These are phyloP conservation scores for Salvator merianae DNA, from an alignment of 2,113 vertebrate genomes.

Conservation along the genomic window DNA sequence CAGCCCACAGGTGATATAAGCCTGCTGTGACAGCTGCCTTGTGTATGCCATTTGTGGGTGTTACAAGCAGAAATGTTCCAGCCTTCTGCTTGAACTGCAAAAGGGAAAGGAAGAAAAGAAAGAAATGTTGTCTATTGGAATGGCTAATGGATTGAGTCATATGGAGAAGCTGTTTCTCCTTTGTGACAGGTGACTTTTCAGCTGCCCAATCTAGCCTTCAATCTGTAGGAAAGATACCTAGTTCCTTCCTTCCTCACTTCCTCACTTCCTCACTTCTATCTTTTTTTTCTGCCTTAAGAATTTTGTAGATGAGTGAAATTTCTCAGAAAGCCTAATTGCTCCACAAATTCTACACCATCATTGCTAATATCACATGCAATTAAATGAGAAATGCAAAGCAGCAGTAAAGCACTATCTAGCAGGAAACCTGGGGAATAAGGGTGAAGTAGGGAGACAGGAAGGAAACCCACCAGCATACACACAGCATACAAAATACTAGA, in stretches of 20 bases:
- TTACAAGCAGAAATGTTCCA: background rate
- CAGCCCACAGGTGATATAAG: no score
- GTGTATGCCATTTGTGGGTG: background rate
- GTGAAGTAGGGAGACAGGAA: background rate
- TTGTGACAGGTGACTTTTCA: background rate
- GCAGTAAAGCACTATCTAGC: background rate
- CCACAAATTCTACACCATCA: background rate
- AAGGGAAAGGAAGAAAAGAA: background rate
- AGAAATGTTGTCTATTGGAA: background rate
- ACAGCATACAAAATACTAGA: background rate
- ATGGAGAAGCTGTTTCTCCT: background rate
- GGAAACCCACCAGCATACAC: background rate
- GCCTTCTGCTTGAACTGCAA: background rate
- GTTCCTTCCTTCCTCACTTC: background rate
- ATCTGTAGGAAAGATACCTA: background rate
- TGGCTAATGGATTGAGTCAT: background rate
- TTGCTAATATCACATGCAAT: background rate
- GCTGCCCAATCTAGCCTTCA: background rate
- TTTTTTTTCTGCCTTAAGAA: background rate
- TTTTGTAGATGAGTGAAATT: background rate
- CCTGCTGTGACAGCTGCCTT: background rate
- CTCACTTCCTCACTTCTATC: no score
- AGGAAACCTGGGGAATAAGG: background rate
- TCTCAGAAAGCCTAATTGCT: conserved; percentile 13
- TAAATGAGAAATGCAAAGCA: conserved; percentile 13